These are phyloP conservation scores for Megaceryle torquata DNA, from an alignment of 2,113 vertebrate species.

Conservation along the genomic window DNA sequence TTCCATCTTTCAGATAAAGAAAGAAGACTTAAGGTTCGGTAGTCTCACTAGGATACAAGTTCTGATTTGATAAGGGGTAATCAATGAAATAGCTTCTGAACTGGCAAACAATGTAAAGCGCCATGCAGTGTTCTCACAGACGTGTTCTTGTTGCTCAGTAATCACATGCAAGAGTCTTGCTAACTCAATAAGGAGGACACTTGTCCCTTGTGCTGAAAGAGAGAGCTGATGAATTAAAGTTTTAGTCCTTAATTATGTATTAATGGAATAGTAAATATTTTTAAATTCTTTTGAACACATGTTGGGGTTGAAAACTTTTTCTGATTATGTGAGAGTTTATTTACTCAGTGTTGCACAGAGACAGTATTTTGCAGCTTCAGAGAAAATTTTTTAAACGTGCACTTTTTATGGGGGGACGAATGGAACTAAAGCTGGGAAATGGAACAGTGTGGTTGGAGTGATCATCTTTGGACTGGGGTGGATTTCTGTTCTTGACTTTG, in stretches of 20 bases:
- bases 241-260: not conserved
- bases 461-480: not conserved
- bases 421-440: not conserved
- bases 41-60: not conserved
- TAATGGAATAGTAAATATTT: not conserved
- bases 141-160: not conserved
- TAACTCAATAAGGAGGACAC: not conserved
- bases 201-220: not conserved
- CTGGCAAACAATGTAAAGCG: not conserved
- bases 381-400: not conserved
- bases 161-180: rapidly evolving
- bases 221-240: not conserved
- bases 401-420: not conserved
- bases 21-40: not conserved
- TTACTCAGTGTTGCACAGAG: not conserved
- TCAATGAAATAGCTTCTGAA: not conserved
- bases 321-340: not conserved
- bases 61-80: not conserved
- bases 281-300: not conserved
- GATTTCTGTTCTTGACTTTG: not conserved
- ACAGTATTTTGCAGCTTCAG: not conserved
- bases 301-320: not conserved
- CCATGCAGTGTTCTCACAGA: not conserved
- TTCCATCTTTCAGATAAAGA: not conserved
- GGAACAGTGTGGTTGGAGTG: not conserved